phyloP scores from a whole-genome alignment of 2,113 vertebrate genomes.

The Zosterops borbonicus region DNA sequence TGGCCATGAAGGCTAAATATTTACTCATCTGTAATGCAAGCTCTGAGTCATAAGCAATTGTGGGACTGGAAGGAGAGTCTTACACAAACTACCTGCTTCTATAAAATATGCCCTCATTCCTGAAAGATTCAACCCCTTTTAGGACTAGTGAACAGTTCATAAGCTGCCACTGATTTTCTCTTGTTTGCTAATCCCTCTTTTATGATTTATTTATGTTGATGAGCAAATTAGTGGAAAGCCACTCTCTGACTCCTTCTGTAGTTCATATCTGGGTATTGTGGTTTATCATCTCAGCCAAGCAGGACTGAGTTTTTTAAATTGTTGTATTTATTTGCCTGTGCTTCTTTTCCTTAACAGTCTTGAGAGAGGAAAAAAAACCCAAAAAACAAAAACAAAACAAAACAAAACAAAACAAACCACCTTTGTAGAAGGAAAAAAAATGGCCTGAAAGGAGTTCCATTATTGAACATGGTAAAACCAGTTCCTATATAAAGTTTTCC shows the following conservation, averaged over 20 bases:
- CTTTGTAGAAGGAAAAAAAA: neutral
- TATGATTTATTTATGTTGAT: neutral
- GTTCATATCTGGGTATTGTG: neutral
- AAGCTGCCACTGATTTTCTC: neutral
- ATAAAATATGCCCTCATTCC: neutral
- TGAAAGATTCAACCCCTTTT: neutral
- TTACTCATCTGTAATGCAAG: conserved; percentile 32
- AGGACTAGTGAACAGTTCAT: neutral
- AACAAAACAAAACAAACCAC: too few relatives aligned
- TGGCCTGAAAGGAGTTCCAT: neutral
- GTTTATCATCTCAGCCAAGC: neutral
- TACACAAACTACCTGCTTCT: neutral
- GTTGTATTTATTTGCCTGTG: neutral
- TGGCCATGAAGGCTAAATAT: conserved; percentile 50
- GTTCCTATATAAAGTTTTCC: neutral
- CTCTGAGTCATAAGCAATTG: neutral
- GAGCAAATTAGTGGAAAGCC: neutral
- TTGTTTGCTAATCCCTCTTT: neutral
- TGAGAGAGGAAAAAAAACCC: neutral
- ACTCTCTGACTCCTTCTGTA: neutral
- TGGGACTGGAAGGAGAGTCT: neutral
- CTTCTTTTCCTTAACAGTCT: neutral
- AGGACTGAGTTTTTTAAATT: neutral
- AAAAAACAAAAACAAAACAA: too few relatives aligned
- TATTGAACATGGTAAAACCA: neutral